phyloP scores from a whole-genome alignment of 2,797 vertebrate genomes.

The Hydrolagus colliei region DNA sequence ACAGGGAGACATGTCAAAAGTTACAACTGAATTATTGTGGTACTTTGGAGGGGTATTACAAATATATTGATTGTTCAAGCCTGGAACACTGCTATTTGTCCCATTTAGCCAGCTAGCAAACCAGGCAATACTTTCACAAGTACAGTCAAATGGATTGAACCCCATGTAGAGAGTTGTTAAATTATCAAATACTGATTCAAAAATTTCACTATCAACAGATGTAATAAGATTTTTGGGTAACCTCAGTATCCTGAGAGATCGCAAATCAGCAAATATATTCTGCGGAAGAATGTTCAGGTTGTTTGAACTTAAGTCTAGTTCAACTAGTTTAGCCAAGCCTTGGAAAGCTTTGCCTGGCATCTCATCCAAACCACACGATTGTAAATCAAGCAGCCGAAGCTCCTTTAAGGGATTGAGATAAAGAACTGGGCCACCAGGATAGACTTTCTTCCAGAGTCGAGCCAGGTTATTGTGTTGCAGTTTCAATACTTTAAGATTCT shows the following conservation, averaged over 20 bases:
- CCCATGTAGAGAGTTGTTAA: constrained; percentile 67
- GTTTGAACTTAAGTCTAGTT: constrained; percentile 68
- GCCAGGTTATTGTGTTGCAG: constrained; percentile 92
- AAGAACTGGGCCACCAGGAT: constrained; percentile 74
- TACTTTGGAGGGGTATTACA: constrained; percentile 85
- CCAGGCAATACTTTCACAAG: constrained; percentile 90
- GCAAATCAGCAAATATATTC: constrained; percentile 65
- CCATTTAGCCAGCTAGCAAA: constrained; percentile 78
- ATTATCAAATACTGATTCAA: constrained; percentile 60
- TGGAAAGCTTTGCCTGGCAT: constrained; percentile 66
- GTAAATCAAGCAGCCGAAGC: constrained; percentile 64
- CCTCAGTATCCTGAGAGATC: constrained; percentile 57
- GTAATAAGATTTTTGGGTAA: constrained; percentile 86
- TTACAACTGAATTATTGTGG: constrained; percentile 59
- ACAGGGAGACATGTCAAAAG: constrained; percentile 75
- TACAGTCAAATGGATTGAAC: constrained; percentile 89
- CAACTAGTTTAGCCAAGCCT: constrained; percentile 58
- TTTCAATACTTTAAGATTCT: constrained; percentile 68
- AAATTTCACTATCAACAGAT: constrained; percentile 68
- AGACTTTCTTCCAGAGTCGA: constrained; percentile 77
- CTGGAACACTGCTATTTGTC: constrained; percentile 60
- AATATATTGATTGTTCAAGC: constrained; percentile 56
- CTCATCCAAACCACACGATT: constrained; percentile 84
- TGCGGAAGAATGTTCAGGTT: constrained; percentile 68
- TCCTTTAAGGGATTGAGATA: constrained; percentile 64